Evolutionary conservation across 2,888 invertebrate genomes (phyloP).

Genomic region (Poecilobothrus nobilitatus): DNA sequence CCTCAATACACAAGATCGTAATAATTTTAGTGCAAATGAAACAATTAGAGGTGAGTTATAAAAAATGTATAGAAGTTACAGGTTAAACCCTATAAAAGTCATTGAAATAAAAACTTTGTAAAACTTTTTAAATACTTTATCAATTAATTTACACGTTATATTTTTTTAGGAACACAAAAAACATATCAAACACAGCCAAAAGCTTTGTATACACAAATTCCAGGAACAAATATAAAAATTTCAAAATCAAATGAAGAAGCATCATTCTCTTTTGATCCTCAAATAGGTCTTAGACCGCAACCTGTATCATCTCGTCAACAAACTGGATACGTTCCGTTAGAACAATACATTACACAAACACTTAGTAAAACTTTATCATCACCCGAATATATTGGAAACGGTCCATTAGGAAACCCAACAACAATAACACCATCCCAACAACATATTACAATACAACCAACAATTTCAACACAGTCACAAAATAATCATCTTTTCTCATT

Average conservation of each 20-base stretch:
- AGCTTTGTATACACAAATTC: conserved; percentile 17
- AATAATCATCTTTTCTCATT: neutral
- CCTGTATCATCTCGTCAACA: neutral
- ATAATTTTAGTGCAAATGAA: neutral
- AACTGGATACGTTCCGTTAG: conserved; percentile 5
- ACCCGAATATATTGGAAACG: neutral
- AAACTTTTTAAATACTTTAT: no score
- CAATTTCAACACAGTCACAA: neutral
- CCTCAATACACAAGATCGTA: neutral
- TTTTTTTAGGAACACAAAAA: neutral
- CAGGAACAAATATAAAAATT: conserved; percentile 21
- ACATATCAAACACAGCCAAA: neutral
- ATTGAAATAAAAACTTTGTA: no score
- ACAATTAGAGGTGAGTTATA: neutral
- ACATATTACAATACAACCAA: conserved; percentile 2
- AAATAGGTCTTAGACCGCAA: neutral
- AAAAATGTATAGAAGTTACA: no score
- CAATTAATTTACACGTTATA: neutral
- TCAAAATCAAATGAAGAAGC: conserved; percentile 22
- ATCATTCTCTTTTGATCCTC: neutral
- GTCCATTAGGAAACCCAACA: neutral
- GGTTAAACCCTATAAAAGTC: no score
- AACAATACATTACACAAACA: conserved; percentile 8
- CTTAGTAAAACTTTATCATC: neutral
- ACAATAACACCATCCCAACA: neutral